These are phyloP conservation scores for Lordiphosa collinella DNA, from an alignment of 1,140 invertebrate species.

Conservation along the genomic window DNA sequence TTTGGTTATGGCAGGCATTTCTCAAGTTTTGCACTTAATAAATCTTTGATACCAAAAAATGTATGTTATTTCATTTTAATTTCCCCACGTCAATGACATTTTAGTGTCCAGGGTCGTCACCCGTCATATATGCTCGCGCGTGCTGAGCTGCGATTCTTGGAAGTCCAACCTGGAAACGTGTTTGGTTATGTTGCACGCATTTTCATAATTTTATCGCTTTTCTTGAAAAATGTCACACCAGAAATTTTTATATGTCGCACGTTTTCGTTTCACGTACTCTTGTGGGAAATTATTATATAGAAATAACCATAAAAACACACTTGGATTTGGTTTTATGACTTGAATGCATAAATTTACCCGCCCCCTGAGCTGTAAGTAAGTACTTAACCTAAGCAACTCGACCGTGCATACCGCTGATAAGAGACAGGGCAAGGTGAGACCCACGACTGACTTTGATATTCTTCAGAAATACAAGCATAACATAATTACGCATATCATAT, in stretches of 20 bases:
- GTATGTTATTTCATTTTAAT: constrained; percentile 65
- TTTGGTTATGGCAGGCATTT: too few species aligned
- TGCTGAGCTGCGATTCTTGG: constrained; percentile 63
- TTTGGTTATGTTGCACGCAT: constrained; percentile 40
- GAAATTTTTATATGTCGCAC: constrained; percentile 24
- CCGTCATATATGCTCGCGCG: constrained; percentile 56
- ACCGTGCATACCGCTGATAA: constrained; percentile 18
- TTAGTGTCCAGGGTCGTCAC: constrained; percentile 42
- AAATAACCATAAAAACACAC: constrained; percentile 61
- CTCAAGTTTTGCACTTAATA: too few species aligned
- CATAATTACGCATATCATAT: constrained; percentile 24
- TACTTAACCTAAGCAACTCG: constrained; percentile 7
- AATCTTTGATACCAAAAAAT: too few species aligned
- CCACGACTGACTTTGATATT: constrained; percentile 1
- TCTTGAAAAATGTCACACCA: constrained; percentile 49
- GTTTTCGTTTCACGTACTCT: constrained; percentile 40
- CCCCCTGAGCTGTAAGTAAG: background rate
- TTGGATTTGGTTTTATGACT: constrained; percentile 57
- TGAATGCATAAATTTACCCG: constrained; percentile 66
- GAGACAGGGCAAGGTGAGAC: constrained; percentile 16
- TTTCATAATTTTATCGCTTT: constrained; percentile 76
- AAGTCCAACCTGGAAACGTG: constrained; percentile 63
- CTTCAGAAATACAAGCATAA: constrained; percentile 26
- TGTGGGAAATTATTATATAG: constrained; percentile 57
- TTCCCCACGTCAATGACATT: constrained; percentile 34